Base-by-base conservation (phyloP, 2,888 invertebrate genomes). In the Hetaerina titia region DNA sequence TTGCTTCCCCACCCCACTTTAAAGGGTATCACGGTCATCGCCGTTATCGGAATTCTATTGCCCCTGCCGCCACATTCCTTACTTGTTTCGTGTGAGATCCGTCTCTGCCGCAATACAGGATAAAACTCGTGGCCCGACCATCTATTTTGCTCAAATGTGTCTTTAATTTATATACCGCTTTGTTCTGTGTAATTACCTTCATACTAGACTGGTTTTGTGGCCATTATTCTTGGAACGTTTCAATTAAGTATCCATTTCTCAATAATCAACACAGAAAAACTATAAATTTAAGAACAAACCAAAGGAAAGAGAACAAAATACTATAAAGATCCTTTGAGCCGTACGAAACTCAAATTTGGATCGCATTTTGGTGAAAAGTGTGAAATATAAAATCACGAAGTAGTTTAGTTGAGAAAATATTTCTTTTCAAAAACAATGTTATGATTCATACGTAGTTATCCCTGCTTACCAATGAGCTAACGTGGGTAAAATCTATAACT, bases 21-120 rank as follows among this genome's bases (percentile, higher is more conserved):
- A 90, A 81, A 81, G 81, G 81, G 81, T 15, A 31, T 81, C 81
- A 81, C 31, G 81, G 81, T 81, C 81, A 81, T 81, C 31, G 13
- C 81, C 31, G n/a, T 31, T 81, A 31, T 81, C 25, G 81, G 81
- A 81, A 81, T 81, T 81, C 81, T 81, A 81, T 81, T 31, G 81
- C 25, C 31, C 31, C 31, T 81, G 25, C 81, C 81, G 31, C 25
- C 31, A 31, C 31, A 81, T 81, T 81, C 81, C 31, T 81, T 31
- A 25, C 81, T 81, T 81, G 81, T 31, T 81, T 25, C 8, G 31
- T 31, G 81, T 81, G 81, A 81, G 81, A 81, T 81, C 25, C 81
- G 81, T 81, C 81, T 31, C 25, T 81, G 31, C 31, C 31, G 22
- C 19, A 31, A 22, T 25, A 31, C 31, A 31, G 81, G 81, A 69